phyloP scores from a whole-genome alignment of 2,888 invertebrate genomes.

The Celastrina argiolus region DNA sequence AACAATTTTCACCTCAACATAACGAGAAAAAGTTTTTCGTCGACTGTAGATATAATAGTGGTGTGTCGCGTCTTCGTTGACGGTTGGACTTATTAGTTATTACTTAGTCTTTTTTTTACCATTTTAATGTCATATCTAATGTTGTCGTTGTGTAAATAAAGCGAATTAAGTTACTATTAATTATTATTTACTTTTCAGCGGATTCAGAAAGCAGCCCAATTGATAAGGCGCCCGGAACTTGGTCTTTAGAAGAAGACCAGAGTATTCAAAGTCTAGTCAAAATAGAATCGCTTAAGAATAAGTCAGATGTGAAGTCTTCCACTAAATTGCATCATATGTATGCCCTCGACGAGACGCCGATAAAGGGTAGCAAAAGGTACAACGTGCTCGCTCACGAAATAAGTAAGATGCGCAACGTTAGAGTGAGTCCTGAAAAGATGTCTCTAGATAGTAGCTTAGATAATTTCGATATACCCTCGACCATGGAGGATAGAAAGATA shows the following conservation, averaged over 20 bases:
- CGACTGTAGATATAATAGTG: no score
- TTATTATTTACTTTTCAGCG: constrained; percentile 41
- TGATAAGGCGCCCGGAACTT: constrained; percentile 41
- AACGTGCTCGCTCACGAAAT: constrained; percentile 56
- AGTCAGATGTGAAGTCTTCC: constrained; percentile 46
- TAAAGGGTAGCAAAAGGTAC: constrained; percentile 54
- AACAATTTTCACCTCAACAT: no score
- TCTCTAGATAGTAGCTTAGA: constrained; percentile 66
- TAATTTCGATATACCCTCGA: constrained; percentile 53
- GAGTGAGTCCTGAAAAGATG: constrained; percentile 55
- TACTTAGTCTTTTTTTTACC: no score
- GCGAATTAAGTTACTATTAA: no score
- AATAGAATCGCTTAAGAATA: constrained; percentile 41
- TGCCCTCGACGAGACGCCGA: constrained; percentile 56
- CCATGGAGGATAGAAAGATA: constrained; percentile 63
- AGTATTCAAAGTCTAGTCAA: constrained; percentile 50
- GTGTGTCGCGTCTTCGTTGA: no score
- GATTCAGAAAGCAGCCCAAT: constrained; percentile 49
- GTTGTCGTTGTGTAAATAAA: no score
- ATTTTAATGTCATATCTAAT: no score
- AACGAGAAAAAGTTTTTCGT: no score
- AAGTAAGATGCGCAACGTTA: constrained; percentile 59
- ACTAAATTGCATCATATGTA: constrained; percentile 42
- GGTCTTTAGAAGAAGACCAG: constrained; percentile 57
- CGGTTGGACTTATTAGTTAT: no score